Conservation (phyloP, 2,888 invertebrate genomes). For the Matsumyia berberina region DNA sequence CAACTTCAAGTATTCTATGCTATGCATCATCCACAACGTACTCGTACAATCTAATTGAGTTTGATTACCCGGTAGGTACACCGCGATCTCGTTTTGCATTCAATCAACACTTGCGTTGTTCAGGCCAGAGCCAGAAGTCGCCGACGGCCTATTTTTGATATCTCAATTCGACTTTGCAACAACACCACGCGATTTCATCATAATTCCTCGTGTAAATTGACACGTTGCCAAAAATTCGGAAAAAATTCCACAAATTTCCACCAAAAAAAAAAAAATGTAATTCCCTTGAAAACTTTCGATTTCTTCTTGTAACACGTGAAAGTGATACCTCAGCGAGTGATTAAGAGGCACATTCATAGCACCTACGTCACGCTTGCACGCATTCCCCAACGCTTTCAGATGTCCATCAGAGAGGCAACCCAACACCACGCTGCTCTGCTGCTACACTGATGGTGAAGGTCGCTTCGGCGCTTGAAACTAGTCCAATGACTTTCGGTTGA, state of each 20-base stretch:
- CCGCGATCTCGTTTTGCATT: too few species aligned
- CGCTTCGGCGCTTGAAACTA: constrained; percentile 32
- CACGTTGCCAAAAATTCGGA: constrained; percentile 28
- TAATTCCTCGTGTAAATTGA: constrained; percentile 19
- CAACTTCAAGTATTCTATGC: neutral
- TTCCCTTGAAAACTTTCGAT: constrained; percentile 7
- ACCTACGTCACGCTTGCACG: constrained; percentile 31
- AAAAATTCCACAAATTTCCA: constrained; percentile 2
- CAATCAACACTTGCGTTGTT: neutral
- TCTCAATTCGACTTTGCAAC: neutral
- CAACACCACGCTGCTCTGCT: constrained; percentile 4
- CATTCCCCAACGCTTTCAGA: constrained; percentile 31
- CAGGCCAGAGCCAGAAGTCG: neutral
- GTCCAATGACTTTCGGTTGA: constrained; percentile 54
- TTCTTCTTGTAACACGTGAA: constrained; percentile 21
- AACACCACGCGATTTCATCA: constrained; percentile 35
- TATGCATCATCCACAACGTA: too few species aligned
- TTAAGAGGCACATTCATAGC: constrained; percentile 10
- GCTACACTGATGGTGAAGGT: constrained; percentile 35
- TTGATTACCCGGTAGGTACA: too few species aligned
- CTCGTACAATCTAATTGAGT: neutral
- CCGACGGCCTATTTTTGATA: neutral
- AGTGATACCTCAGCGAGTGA: neutral
- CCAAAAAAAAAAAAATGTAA: constrained; percentile 2
- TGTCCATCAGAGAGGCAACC: constrained; percentile 3